phyloP scores from a whole-genome alignment of 2,113 vertebrate genomes.

The Saimiri boliviensis region DNA sequence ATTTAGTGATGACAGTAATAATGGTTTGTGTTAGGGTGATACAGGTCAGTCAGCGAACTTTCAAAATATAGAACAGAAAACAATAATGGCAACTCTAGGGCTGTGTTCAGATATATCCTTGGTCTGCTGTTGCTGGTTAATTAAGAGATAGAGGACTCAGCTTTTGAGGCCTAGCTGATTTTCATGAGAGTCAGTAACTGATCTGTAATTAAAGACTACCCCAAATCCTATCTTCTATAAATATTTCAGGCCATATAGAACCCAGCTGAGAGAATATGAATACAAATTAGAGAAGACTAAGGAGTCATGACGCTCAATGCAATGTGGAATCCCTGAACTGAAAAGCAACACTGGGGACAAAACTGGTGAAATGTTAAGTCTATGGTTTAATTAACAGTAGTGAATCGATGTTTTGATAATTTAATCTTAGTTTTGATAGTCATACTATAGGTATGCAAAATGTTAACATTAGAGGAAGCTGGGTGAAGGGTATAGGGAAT shows the following conservation, averaged over 20 bases:
- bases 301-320: not conserved
- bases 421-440: not conserved
- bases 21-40: conserved; percentile 46
- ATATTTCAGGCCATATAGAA: not conserved
- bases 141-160: not conserved
- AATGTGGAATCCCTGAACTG: not conserved
- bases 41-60: conserved; percentile 28
- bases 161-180: conserved; percentile 12
- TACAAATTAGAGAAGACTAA: not conserved
- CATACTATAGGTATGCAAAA: not conserved
- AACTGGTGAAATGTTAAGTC: not conserved
- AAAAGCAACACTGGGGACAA: not conserved
- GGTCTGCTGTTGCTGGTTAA: not conserved
- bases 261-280: not conserved
- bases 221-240: not conserved
- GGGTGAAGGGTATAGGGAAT: not conserved
- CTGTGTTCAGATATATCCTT: conserved; percentile 1
- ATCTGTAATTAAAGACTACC: conserved; percentile 9
- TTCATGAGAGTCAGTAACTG: not conserved
- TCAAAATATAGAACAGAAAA: conserved; percentile 40
- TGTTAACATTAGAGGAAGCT: not conserved
- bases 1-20: conserved; percentile 25
- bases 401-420: not conserved
- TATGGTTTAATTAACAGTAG: not conserved
- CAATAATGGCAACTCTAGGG: not conserved